A percentile compares a stretch with the other conserved stretches of the same genome.
These are phyloP conservation scores for Geopemphigus sp. DNA, from an alignment of 1,140 invertebrate species.

Conservation along the genomic window DNA sequence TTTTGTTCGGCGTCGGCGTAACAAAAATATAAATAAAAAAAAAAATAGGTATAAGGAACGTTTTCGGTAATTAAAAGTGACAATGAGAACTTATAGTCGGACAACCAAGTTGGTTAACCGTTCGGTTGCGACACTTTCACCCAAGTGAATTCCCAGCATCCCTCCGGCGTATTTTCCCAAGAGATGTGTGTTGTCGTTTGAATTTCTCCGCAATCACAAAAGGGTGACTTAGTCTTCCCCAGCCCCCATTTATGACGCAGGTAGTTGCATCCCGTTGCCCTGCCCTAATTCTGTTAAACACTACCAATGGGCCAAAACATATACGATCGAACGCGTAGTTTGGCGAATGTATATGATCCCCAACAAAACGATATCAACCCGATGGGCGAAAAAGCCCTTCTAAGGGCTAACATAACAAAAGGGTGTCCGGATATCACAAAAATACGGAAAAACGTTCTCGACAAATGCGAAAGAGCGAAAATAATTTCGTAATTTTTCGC, in stretches of 20 bases:
- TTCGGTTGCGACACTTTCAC: neutral
- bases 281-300: constrained; percentile 10
- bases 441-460: too few species aligned
- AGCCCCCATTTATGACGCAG: constrained; percentile 3
- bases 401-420: too few species aligned
- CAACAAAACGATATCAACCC: too few species aligned
- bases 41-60: neutral
- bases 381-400: too few species aligned
- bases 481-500: too few species aligned
- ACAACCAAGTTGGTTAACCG: neutral
- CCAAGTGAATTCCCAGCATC: neutral
- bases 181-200: neutral
- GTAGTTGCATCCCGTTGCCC: too few species aligned
- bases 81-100: neutral
- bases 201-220: neutral
- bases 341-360: too few species aligned
- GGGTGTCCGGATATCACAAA: too few species aligned
- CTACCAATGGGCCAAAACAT: too few species aligned
- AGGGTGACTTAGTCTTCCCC: neutral
- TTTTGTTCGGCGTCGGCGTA: too few species aligned
- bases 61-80: neutral
- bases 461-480: too few species aligned
- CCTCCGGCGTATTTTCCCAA: neutral
- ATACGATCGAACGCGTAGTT: too few species aligned
- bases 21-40: neutral